Evolutionary conservation across 2,888 invertebrate genomes (phyloP), one percentile per base, ranked within the genome.

Genomic region (Volucella bombylans): DNA sequence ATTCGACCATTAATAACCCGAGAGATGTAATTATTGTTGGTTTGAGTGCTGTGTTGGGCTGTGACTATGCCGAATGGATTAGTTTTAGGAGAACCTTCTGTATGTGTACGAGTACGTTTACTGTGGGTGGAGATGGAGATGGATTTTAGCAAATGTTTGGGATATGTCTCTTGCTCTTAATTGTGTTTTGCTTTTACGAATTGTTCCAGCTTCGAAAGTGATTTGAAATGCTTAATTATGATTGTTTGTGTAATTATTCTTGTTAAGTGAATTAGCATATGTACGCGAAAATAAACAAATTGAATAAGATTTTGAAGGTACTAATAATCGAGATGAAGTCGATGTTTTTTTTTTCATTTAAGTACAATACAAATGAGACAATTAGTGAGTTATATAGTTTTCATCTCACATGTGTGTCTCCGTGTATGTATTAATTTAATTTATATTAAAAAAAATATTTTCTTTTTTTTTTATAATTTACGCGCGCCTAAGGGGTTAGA

Each of bases 1-100:
- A 81, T 85, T 76, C 68, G 71, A 68, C 76, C 76, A 85, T 85
- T 85, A 80, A 85, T 80, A 80, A 80, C 80, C 74, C 61, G 12
- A 68, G 76, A 74, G 69, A 79, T 79, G 68, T 79, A 73, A 72
- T 79, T 73, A 73, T 65, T 69, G 23, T 45, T 68, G 80, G 73
- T 73, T 59, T 41, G 64, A 50, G 76, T 23, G 1, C 23, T 23
- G 50, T 64, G 38, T 43, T 64, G 38, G 50, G 55, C 39, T 57
- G 45, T 39, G 67, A 61, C 69, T 57, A 65, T 64, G 73, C 54
- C 15, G 45, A 50, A 57, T 23, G 39, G 49, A 62, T 76, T 76
- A 76, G 49, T 69, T 55, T 45, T 59, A 52, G 65, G 59, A 55
- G 54, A 72, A 77, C 67, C 65, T 76, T 71, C 57, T 71, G 47